Conservation (phyloP, 2,113 vertebrate species). For the Muntiacus muntjak region DNA sequence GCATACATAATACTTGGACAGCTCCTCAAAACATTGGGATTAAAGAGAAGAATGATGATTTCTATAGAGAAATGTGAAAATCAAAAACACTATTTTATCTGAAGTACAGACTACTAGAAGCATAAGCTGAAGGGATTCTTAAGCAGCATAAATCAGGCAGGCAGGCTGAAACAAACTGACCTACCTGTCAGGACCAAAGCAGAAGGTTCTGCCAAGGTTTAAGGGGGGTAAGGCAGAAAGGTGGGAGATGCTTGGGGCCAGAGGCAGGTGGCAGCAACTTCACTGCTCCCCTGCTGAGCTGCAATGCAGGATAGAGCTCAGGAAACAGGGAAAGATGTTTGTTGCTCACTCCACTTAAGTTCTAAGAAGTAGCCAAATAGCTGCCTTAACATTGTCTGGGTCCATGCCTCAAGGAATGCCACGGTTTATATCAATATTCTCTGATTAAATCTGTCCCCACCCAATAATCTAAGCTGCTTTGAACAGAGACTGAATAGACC, state of each 20-base stretch:
- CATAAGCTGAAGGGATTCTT: slow-evolving; percentile 35
- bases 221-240: not conserved
- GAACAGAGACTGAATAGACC: not conserved
- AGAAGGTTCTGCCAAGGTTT: not conserved
- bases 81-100: slow-evolving; percentile 40
- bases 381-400: not conserved
- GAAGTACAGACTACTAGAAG: not conserved
- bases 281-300: not conserved
- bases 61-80: slow-evolving; percentile 46
- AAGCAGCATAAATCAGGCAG: slow-evolving; percentile 1
- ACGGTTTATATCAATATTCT: not conserved
- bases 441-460: not conserved
- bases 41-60: slow-evolving; percentile 31
- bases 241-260: rapidly evolving
- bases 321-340: not conserved
- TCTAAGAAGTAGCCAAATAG: not conserved
- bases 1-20: slow-evolving; percentile 18
- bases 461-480: not conserved
- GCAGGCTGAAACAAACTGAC: not conserved
- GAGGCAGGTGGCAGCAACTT: not conserved
- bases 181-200: slow-evolving; percentile 14
- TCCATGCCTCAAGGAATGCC: not conserved
- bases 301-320: not conserved
- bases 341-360: not conserved
- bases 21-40: slow-evolving; percentile 27